Evolutionary conservation across 2,113 vertebrate genomes (phyloP).

Genomic region (Paraplagusia blochii): DNA sequence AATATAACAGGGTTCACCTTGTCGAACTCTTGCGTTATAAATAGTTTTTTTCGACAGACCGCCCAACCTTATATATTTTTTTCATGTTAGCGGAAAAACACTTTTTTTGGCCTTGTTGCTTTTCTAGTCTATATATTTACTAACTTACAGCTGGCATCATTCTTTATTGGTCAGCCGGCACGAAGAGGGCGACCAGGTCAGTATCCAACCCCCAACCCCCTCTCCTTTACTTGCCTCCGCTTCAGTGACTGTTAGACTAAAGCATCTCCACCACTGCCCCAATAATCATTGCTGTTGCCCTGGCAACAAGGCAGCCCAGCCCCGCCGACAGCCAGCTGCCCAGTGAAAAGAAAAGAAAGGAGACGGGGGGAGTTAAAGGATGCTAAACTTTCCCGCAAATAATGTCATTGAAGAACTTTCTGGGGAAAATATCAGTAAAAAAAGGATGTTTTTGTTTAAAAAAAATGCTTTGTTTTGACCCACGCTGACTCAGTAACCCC

Average conservation of each 20-base stretch:
- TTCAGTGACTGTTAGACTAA: constrained; percentile 46
- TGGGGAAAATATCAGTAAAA: too few species aligned
- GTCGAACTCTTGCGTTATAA: too few species aligned
- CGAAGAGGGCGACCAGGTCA: constrained; percentile 28
- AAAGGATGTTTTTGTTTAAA: too few species aligned
- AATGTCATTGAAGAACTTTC: too few species aligned
- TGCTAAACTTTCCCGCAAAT: too few species aligned
- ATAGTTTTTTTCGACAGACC: too few species aligned
- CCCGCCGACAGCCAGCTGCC: constrained; percentile 43
- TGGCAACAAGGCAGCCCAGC: constrained; percentile 54
- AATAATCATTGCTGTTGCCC: constrained; percentile 63
- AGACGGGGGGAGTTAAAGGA: too few species aligned
- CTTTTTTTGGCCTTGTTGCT: too few species aligned
- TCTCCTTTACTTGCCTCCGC: constrained; percentile 34
- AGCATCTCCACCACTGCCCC: constrained; percentile 54
- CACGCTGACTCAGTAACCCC: constrained; percentile 50
- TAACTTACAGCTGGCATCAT: constrained; percentile 43
- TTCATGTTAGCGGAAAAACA: too few species aligned
- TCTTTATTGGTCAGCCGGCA: constrained; percentile 50
- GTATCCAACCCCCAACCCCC: constrained; percentile 43
- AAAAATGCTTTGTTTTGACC: background rate
- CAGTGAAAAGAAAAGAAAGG: constrained; percentile 37
- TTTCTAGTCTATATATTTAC: too few species aligned
- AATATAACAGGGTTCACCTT: too few species aligned
- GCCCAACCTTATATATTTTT: too few species aligned